phyloP scores from a whole-genome alignment of 1,140 invertebrate species.

The Ridgeia piscesae region DNA sequence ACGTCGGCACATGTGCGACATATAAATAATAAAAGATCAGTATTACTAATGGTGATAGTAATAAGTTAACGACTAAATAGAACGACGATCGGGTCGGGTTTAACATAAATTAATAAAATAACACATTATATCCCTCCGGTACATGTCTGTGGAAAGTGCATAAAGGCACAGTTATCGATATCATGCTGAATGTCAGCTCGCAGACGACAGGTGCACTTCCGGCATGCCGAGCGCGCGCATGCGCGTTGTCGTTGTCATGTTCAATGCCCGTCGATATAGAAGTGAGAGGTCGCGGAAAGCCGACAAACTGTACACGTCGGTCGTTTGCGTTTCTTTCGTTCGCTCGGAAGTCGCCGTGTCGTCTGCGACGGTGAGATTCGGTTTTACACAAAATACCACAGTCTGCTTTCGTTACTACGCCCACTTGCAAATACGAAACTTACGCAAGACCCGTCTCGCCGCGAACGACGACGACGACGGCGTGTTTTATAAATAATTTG shows the following conservation, averaged over 20 bases:
- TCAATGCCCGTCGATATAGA: too few species aligned
- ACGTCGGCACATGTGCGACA: not conserved
- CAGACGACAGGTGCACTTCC: not conserved
- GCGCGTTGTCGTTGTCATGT: too few species aligned
- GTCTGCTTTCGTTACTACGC: not conserved
- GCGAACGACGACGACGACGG: not conserved
- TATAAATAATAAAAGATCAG: not conserved
- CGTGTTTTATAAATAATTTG: not conserved
- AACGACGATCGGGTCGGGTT: not conserved
- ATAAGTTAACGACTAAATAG: not conserved
- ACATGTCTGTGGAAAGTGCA: not conserved
- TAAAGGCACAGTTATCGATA: not conserved
- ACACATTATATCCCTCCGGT: not conserved
- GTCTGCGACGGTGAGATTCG: not conserved
- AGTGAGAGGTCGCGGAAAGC: not conserved
- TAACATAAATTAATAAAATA: not conserved
- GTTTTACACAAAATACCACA: not conserved
- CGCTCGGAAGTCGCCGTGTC: not conserved
- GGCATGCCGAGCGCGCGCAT: not conserved
- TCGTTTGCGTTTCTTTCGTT: not conserved
- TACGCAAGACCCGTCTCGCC: not conserved
- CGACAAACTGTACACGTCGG: not conserved
- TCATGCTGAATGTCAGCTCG: not conserved
- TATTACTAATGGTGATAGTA: not conserved
- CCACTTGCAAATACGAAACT: constrained; percentile 5